These are phyloP conservation scores for Mustela lutreola DNA, from an alignment of 2,113 vertebrate genomes.

Conservation along the genomic window DNA sequence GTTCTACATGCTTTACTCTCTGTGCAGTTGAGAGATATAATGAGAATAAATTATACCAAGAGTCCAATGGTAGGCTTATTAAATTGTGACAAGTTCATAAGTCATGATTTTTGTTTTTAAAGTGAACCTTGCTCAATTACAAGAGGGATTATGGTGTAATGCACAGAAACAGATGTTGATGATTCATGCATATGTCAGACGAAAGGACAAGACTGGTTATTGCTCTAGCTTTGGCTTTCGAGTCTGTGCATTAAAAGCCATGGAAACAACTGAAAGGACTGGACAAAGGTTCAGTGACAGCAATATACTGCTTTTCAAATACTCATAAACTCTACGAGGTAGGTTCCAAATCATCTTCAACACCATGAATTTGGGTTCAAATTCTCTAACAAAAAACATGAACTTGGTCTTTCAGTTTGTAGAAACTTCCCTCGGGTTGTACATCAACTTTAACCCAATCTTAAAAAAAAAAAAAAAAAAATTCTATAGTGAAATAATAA, in stretches of 20 bases:
- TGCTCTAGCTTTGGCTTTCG: not conserved
- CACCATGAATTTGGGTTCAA: not conserved
- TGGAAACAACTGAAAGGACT: not conserved
- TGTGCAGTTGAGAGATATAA: not conserved
- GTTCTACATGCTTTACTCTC: not conserved
- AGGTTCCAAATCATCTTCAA: not conserved
- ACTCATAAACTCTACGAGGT: not conserved
- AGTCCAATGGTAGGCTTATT: not conserved
- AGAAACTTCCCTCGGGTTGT: not conserved
- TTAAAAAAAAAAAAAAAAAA: not conserved
- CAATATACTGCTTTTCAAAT: not conserved
- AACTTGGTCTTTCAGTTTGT: not conserved
- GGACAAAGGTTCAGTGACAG: not conserved
- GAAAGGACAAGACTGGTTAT: constrained; percentile 44
- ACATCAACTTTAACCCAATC: not conserved
- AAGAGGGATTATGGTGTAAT: constrained; percentile 82
- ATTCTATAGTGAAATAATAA: not conserved
- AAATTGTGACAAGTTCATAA: constrained; percentile 73
- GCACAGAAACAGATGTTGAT: constrained; percentile 80
- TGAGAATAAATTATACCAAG: not conserved
- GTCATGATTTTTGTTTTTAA: constrained; percentile 62
- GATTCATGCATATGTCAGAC: constrained; percentile 77
- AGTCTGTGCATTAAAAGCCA: not conserved
- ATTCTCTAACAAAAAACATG: not conserved
- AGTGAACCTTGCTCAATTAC: constrained; percentile 77